A percentile compares a stretch with the other conserved stretches of the same genome.
These are phyloP conservation scores for Struthidea cinerea DNA, from an alignment of 2,113 vertebrate species.

Conservation along the genomic window DNA sequence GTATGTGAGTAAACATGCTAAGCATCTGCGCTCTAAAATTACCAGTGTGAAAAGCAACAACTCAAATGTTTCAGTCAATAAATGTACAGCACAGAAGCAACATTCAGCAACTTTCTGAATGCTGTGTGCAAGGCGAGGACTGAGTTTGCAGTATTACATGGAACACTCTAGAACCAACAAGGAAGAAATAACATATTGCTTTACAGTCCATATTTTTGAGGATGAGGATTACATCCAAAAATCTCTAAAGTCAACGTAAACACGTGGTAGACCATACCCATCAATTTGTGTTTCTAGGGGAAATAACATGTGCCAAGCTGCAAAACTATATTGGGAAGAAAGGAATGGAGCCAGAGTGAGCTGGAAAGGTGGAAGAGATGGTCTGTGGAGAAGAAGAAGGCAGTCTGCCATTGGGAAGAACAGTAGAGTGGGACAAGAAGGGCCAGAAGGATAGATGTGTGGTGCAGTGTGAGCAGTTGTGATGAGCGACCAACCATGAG, in stretches of 20 bases:
- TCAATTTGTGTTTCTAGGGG: neutral
- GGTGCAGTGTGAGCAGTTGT: accelerated
- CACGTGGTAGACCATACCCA: neutral
- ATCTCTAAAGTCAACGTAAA: neutral
- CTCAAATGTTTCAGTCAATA: slow-evolving; percentile 72
- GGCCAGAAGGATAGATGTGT: neutral
- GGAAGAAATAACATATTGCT: slow-evolving; percentile 52
- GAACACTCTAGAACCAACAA: slow-evolving; percentile 56
- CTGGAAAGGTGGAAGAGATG: neutral
- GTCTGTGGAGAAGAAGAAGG: neutral
- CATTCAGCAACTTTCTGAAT: slow-evolving; percentile 54
- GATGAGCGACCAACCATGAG: neutral
- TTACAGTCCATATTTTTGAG: slow-evolving; percentile 32
- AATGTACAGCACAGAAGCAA: slow-evolving; percentile 69
- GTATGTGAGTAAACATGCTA: slow-evolving; percentile 69
- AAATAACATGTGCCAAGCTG: neutral
- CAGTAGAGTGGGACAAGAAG: neutral
- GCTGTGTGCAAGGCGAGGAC: slow-evolving; percentile 6
- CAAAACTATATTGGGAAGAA: neutral
- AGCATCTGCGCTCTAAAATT: slow-evolving; percentile 73
- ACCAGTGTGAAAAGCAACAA: slow-evolving; percentile 67
- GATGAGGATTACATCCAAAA: slow-evolving; percentile 24
- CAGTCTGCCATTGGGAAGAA: neutral
- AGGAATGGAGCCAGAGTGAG: neutral
- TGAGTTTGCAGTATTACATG: slow-evolving; percentile 29